Conservation (phyloP, 2,797 vertebrate species). For the Spinibarbus caldwelli region DNA sequence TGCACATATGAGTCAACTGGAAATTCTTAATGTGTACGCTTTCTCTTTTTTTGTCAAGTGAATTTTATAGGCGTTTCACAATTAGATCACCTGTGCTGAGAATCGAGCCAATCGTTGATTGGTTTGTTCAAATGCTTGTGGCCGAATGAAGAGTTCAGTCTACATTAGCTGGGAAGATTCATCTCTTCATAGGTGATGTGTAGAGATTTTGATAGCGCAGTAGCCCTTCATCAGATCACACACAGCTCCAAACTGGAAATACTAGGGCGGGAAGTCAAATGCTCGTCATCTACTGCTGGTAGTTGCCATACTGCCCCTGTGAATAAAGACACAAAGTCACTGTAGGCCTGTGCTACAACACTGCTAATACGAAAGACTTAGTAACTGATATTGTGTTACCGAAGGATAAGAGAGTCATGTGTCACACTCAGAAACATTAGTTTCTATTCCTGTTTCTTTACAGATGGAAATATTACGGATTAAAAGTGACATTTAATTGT, state of each 20-base stretch:
- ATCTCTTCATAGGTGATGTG: conserved; percentile 50
- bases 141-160: conserved; percentile 20
- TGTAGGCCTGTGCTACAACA: neutral
- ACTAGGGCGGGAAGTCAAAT: conserved; percentile 72
- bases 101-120: conserved; percentile 29
- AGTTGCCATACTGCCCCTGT: conserved; percentile 98
- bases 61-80: conserved; percentile 5
- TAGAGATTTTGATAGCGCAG: conserved; percentile 69
- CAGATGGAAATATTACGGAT: neutral
- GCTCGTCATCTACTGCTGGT: conserved; percentile 90
- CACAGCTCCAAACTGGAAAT: conserved; percentile 67
- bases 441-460: neutral
- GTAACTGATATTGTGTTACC: no score
- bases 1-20: neutral
- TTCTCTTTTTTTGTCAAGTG: neutral
- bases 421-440: neutral
- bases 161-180: conserved; percentile 3
- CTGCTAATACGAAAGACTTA: no score
- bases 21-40: neutral
- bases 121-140: conserved; percentile 21
- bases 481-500: neutral
- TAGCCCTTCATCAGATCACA: conserved; percentile 76
- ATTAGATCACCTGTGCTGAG: conserved; percentile 38
- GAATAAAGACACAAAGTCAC: conserved; percentile 59
- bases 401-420: neutral